phyloP scores from a whole-genome alignment of 2,888 invertebrate species.

The Orthonychiurus folsomi region DNA sequence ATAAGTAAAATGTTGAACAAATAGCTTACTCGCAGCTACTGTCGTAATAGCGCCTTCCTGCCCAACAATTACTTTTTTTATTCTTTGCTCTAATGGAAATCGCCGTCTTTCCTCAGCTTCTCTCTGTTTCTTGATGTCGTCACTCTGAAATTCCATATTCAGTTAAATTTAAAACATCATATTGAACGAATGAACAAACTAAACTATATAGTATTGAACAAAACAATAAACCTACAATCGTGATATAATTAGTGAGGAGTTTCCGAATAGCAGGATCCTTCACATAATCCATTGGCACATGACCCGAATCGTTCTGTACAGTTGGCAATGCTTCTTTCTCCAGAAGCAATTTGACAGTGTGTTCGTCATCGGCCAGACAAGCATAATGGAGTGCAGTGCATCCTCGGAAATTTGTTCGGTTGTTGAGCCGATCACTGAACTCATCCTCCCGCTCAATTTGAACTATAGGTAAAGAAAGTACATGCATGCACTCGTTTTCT shows the following conservation, averaged over 20 bases:
- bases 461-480: conserved; percentile 43
- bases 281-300: conserved; percentile 65
- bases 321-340: conserved; percentile 66
- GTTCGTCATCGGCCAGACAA: conserved; percentile 60
- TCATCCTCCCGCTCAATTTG: conserved; percentile 63
- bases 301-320: conserved; percentile 66
- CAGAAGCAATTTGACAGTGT: conserved; percentile 57
- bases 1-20: conserved; percentile 3
- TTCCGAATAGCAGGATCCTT: conserved; percentile 56
- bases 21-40: conserved; percentile 57
- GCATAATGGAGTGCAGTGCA: conserved; percentile 87
- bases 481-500: no score
- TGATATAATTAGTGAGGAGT: conserved; percentile 51
- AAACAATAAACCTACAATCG: conserved; percentile 14
- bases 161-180: background rate
- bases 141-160: conserved; percentile 43
- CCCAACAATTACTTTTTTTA: conserved; percentile 74
- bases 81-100: conserved; percentile 72
- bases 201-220: no score
- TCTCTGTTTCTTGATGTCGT: conserved; percentile 51
- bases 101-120: conserved; percentile 69
- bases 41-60: conserved; percentile 72
- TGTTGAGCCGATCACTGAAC: conserved; percentile 57
- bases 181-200: background rate
- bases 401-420: conserved; percentile 66